Percentiles rank a stretch among this genome's conserved stretches.
phyloP scores from a whole-genome alignment of 2,888 invertebrate genomes.

The Caenorhabditis uteleia region DNA sequence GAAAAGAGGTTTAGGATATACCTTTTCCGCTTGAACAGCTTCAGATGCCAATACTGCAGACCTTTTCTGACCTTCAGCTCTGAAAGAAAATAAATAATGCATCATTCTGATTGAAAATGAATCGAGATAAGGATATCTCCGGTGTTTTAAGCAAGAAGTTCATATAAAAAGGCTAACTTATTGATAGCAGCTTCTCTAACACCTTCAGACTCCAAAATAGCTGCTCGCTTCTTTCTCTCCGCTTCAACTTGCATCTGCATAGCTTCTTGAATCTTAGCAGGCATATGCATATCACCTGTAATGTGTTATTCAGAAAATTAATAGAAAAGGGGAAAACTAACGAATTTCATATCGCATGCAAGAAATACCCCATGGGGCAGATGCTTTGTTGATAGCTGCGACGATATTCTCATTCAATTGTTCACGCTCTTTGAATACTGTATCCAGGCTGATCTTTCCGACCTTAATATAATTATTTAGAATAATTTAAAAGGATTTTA shows the following conservation, averaged over 20 bases:
- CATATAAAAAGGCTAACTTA: conserved; percentile 47
- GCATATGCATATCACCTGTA: conserved; percentile 86
- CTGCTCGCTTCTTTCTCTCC: conserved; percentile 92
- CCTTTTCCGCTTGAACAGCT: conserved; percentile 80
- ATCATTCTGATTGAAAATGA: neutral
- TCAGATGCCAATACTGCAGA: conserved; percentile 81
- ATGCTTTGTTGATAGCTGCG: conserved; percentile 94
- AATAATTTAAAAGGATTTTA: neutral
- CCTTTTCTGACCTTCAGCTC: conserved; percentile 87
- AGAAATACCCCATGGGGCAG: conserved; percentile 95
- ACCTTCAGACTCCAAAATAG: conserved; percentile 91
- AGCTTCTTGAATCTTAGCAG: conserved; percentile 90
- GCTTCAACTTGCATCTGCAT: conserved; percentile 99
- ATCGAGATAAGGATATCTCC: neutral
- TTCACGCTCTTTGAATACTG: conserved; percentile 91
- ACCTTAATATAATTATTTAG: conserved; percentile 72
- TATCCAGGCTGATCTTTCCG: conserved; percentile 94
- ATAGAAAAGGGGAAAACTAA: conserved; percentile 70
- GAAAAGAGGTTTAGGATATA: conserved; percentile 72
- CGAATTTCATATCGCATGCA: conserved; percentile 94
- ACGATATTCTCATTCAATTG: conserved; percentile 92
- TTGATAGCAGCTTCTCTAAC: conserved; percentile 82
- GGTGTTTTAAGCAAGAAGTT: neutral
- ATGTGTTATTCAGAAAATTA: conserved; percentile 4
- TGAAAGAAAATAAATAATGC: conserved; percentile 4